Conservation (phyloP, 2,888 invertebrate genomes). For the Phyllotreta cruciferae region DNA sequence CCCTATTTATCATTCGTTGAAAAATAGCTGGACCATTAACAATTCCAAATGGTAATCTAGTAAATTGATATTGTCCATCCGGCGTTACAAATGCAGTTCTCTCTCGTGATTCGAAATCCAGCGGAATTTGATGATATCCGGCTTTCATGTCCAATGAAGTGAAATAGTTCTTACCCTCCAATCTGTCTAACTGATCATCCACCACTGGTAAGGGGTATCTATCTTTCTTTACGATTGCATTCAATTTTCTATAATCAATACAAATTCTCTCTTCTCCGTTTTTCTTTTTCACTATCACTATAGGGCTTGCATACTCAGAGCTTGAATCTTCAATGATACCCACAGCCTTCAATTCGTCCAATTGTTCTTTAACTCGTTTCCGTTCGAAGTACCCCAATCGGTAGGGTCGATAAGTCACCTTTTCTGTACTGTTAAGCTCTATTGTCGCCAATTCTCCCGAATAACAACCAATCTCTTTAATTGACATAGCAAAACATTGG, state of each 20-base stretch:
- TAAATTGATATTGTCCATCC: conserved; percentile 51
- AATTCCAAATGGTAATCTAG: conserved; percentile 32
- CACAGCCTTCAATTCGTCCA: background rate
- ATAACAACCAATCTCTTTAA: background rate
- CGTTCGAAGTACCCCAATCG: background rate
- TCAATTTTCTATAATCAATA: conserved; percentile 49
- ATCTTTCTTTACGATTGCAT: conserved; percentile 48
- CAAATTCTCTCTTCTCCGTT: conserved; percentile 43
- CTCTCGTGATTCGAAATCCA: conserved; percentile 43
- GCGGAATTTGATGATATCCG: conserved; percentile 50
- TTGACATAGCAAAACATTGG: background rate
- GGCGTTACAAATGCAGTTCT: conserved; percentile 51
- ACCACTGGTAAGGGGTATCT: conserved; percentile 50
- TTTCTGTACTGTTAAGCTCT: background rate
- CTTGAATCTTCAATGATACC: background rate
- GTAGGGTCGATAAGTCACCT: background rate
- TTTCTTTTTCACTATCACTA: conserved; percentile 39
- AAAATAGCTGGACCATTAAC: conserved; percentile 52
- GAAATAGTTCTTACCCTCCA: conserved; percentile 45
- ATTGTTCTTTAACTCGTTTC: background rate
- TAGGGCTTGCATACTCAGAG: conserved; percentile 14
- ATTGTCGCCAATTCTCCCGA: background rate
- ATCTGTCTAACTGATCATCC: conserved; percentile 47
- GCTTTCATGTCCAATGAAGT: conserved; percentile 47
- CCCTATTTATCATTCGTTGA: conserved; percentile 41